These are phyloP conservation scores for Bhutanitis thaidina DNA, from an alignment of 2,888 invertebrate genomes.

Conservation along the genomic window DNA sequence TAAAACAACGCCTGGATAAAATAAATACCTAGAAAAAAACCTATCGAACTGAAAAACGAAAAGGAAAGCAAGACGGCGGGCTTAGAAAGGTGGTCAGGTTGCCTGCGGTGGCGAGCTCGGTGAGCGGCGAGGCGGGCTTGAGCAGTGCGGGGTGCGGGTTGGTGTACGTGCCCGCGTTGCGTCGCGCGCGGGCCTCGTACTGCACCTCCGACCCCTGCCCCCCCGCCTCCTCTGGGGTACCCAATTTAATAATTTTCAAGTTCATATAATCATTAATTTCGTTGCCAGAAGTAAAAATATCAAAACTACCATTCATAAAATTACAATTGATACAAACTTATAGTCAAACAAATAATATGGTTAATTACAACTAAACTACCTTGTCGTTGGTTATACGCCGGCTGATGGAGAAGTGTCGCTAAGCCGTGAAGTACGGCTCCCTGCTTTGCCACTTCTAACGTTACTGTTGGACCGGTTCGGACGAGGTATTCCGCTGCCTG, in stretches of 20 bases:
- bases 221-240: not conserved
- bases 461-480: slow-evolving; percentile 95
- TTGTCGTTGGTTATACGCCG: slow-evolving; percentile 72
- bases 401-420: slow-evolving; percentile 94
- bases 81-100: slow-evolving; percentile 29
- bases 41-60: slow-evolving; percentile 12
- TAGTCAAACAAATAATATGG: too few relatives aligned
- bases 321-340: too few relatives aligned
- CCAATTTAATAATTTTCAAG: too few relatives aligned
- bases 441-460: slow-evolving; percentile 97
- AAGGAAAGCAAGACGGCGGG: not conserved
- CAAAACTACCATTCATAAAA: too few relatives aligned
- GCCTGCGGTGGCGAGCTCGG: slow-evolving; percentile 75
- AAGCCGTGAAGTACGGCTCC: slow-evolving; percentile 98
- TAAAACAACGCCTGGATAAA: slow-evolving; percentile 7
- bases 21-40: too few relatives aligned
- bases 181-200: slow-evolving; percentile 56
- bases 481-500: slow-evolving; percentile 98
- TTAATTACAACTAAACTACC: too few relatives aligned
- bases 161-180: slow-evolving; percentile 70
- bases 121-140: slow-evolving; percentile 58
- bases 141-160: slow-evolving; percentile 68
- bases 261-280: too few relatives aligned
- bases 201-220: slow-evolving; percentile 42
- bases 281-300: too few relatives aligned